Conservation (phyloP, 2,797 vertebrate species). For the Coracias cyanogaster region DNA sequence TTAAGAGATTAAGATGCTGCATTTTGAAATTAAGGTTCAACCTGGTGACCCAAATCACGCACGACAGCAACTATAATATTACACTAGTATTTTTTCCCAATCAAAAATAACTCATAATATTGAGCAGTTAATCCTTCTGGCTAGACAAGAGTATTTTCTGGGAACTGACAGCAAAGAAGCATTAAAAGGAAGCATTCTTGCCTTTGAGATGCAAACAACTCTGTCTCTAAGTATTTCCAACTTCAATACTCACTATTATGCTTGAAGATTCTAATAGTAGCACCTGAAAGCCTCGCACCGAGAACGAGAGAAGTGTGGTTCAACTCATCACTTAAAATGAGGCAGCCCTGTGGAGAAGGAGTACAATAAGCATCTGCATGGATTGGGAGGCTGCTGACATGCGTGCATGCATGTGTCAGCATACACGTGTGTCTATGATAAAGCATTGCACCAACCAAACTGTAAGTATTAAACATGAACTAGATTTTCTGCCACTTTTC, state of each 20-base stretch:
- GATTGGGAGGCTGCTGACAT: background rate
- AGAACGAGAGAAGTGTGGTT: constrained; percentile 93
- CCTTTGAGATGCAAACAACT: background rate
- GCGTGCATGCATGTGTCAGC: background rate
- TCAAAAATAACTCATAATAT: background rate
- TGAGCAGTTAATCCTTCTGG: background rate
- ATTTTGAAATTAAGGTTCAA: background rate
- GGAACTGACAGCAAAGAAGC: background rate
- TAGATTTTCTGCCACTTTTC: background rate
- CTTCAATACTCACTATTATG: constrained; percentile 91
- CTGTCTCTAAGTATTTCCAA: background rate
- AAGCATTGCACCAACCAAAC: background rate
- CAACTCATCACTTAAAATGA: constrained; percentile 95
- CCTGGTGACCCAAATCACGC: background rate
- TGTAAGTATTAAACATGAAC: background rate
- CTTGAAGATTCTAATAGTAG: constrained; percentile 92
- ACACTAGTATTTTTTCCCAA: background rate
- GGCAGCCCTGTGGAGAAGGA: constrained; percentile 87
- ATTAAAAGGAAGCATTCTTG: background rate
- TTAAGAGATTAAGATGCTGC: background rate
- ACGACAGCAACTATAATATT: background rate
- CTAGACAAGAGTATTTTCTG: background rate
- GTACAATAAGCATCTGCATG: background rate
- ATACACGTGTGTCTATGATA: rapidly evolving
- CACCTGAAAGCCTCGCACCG: constrained; percentile 91